Conservation (phyloP, 2,888 invertebrate genomes). For the Eledona agricola region DNA sequence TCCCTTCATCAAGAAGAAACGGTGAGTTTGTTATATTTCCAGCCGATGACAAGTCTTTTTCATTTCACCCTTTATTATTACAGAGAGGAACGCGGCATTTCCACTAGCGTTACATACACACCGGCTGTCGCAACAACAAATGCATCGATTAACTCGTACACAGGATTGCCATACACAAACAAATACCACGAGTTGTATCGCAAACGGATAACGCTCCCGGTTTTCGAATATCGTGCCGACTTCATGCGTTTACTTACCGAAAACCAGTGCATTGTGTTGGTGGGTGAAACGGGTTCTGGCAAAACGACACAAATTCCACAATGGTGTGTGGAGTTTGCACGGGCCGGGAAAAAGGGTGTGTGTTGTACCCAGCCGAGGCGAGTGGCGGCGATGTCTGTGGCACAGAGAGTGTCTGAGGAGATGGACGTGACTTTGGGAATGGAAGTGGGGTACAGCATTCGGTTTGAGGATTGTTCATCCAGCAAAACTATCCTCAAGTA, state of each 20-base stretch:
- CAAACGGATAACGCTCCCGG: conserved; percentile 91
- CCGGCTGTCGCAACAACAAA: conserved; percentile 60
- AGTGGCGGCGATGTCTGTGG: conserved; percentile 99
- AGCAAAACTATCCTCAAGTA: conserved; percentile 91
- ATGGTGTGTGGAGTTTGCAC: conserved; percentile 86
- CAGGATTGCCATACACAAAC: conserved; percentile 84
- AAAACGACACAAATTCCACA: conserved; percentile 99
- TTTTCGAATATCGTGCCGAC: conserved; percentile 97
- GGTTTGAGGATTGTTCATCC: conserved; percentile 99
- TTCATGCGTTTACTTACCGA: conserved; percentile 94
- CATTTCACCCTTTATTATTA: conserved; percentile 30
- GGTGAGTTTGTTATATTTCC: conserved; percentile 65
- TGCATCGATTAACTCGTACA: conserved; percentile 78
- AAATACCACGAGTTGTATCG: conserved; percentile 89
- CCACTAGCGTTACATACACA: conserved; percentile 49
- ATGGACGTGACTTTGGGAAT: conserved; percentile 96
- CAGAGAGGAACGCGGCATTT: conserved; percentile 69
- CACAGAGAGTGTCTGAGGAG: conserved; percentile 98
- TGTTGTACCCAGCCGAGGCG: conserved; percentile 97
- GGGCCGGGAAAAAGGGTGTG: conserved; percentile 77
- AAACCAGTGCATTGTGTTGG: conserved; percentile 94
- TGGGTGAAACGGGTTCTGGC: conserved; percentile 99
- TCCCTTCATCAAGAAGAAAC: conserved; percentile 80
- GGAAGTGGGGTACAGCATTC: conserved; percentile 95
- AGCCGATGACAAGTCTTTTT: conserved; percentile 6